A percentile compares a stretch with the other conserved stretches of the same genome.
Evolutionary conservation across 2,797 vertebrate species (phyloP).

Genomic region (Neopelma chrysocephalum): DNA sequence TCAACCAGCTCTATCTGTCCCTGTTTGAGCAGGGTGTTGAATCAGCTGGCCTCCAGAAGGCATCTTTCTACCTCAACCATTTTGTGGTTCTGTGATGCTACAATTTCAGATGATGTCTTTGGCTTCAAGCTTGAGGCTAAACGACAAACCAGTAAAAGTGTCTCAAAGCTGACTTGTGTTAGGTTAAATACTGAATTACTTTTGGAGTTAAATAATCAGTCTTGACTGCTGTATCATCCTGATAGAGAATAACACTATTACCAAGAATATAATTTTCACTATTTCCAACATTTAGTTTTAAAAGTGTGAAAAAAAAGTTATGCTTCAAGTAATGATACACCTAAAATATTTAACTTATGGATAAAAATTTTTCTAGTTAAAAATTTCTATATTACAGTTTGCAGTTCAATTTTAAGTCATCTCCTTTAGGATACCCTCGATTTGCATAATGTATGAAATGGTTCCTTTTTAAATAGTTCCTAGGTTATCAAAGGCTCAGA

Average conservation of each 20-base stretch:
- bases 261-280: background rate
- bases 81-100: background rate
- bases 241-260: background rate
- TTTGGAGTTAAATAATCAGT: background rate
- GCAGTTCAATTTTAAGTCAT: background rate
- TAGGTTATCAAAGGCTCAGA: background rate
- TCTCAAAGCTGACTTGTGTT: background rate
- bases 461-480: background rate
- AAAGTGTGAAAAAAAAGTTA: background rate
- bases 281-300: background rate
- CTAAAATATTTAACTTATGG: background rate
- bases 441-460: background rate
- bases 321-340: background rate
- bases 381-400: background rate
- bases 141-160: background rate
- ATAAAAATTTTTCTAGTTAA: background rate
- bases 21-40: background rate
- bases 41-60: background rate
- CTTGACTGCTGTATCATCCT: background rate
- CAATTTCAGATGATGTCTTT: background rate
- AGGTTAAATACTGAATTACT: background rate
- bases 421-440: background rate
- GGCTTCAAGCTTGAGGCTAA: background rate
- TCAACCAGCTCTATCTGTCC: fast-evolving
- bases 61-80: background rate